Conservation (phyloP, 2,797 vertebrate genomes). For the Vespertilio murinus region DNA sequence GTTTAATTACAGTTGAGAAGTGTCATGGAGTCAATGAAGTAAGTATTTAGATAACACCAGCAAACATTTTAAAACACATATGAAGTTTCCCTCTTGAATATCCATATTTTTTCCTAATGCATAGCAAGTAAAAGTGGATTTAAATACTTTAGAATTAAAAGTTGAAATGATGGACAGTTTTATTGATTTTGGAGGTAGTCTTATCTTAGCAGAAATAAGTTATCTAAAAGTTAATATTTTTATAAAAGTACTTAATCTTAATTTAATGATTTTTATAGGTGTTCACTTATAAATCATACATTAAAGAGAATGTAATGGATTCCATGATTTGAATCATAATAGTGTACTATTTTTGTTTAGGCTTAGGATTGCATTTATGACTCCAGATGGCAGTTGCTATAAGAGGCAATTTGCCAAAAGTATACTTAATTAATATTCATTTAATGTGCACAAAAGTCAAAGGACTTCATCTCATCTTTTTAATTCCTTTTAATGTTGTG, state of each 20-base stretch:
- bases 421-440: conserved; percentile 70
- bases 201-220: neutral
- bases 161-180: conserved; percentile 38
- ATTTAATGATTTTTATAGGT: conserved; percentile 55
- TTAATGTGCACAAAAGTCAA: conserved; percentile 70
- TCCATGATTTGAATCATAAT: conserved; percentile 61
- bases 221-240: conserved; percentile 36
- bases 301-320: conserved; percentile 62
- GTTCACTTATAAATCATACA: conserved; percentile 56
- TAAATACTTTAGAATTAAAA: conserved; percentile 56
- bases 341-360: conserved; percentile 66
- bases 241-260: neutral
- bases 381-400: conserved; percentile 64
- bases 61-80: conserved; percentile 77
- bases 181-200: conserved; percentile 49
- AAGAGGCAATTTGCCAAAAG: conserved; percentile 59
- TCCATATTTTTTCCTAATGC: conserved; percentile 54
- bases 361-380: conserved; percentile 46
- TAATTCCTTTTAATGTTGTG: conserved; percentile 14
- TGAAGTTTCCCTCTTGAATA: conserved; percentile 66
- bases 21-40: conserved; percentile 74
- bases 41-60: conserved; percentile 77
- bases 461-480: conserved; percentile 26
- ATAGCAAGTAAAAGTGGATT: conserved; percentile 41
- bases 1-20: conserved; percentile 84